Evolutionary conservation across 2,888 invertebrate species (phyloP).

Genomic region (Calameuta filiformis): DNA sequence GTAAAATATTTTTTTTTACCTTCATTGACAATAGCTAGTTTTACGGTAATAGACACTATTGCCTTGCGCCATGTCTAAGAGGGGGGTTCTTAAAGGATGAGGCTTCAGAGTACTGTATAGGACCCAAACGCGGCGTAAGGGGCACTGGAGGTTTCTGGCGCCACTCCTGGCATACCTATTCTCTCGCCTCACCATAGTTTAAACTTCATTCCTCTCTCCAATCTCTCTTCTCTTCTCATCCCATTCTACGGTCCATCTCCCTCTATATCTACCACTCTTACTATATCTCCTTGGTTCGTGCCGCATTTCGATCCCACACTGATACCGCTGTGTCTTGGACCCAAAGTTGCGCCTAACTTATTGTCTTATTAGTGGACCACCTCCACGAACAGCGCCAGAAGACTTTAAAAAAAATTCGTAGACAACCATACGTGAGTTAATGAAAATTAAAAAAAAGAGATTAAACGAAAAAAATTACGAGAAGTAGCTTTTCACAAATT

Average conservation of each 20-base stretch:
- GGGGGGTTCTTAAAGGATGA: not conserved
- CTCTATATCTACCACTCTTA: conserved; percentile 16
- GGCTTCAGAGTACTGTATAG: not conserved
- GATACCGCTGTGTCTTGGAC: conserved; percentile 42
- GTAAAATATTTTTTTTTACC: not conserved
- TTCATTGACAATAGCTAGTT: not conserved
- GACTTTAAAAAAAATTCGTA: not conserved
- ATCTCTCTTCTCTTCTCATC: conserved; percentile 19
- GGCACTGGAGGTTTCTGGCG: conserved; percentile 36
- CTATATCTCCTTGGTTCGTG: conserved; percentile 33
- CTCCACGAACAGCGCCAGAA: conserved; percentile 39
- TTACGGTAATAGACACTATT: not conserved
- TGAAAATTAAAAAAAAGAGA: not conserved
- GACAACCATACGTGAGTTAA: not conserved
- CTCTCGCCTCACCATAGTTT: conserved; percentile 25
- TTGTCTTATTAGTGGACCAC: conserved; percentile 64
- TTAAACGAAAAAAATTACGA: not conserved
- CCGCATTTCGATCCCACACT: conserved; percentile 56
- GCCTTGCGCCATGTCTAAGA: not conserved
- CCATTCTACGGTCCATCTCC: conserved; percentile 9
- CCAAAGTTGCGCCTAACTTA: conserved; percentile 48
- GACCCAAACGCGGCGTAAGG: not conserved
- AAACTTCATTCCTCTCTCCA: conserved; percentile 22
- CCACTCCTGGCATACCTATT: conserved; percentile 50
- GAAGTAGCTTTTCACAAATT: not conserved